Evolutionary conservation across 2,797 vertebrate genomes (phyloP).

Genomic region (Chaenodraco wilsoni): DNA sequence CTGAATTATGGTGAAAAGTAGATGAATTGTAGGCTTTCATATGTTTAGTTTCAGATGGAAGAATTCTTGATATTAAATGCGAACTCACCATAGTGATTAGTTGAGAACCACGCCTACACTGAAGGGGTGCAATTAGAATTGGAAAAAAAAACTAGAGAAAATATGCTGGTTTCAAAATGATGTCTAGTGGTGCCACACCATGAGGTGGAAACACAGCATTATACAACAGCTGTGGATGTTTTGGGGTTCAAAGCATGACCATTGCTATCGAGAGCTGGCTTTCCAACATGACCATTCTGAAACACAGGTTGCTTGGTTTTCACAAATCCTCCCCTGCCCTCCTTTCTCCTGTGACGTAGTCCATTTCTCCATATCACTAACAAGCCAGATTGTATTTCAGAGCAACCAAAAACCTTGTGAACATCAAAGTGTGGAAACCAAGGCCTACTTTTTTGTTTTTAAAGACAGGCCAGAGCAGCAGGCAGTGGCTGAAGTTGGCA

Average conservation of each 20-base stretch:
- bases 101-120: too few species aligned
- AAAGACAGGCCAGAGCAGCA: constrained; percentile 53
- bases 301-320: constrained; percentile 12
- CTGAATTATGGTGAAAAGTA: too few species aligned
- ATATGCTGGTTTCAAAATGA: too few species aligned
- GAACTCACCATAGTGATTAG: too few species aligned
- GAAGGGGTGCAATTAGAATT: too few species aligned
- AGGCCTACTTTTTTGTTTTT: constrained; percentile 39
- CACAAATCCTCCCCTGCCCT: constrained; percentile 15
- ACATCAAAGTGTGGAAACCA: constrained; percentile 63
- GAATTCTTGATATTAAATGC: too few species aligned
- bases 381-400: constrained; percentile 51
- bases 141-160: too few species aligned
- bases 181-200: too few species aligned
- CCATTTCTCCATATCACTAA: constrained; percentile 43
- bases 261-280: neutral
- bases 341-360: constrained; percentile 19
- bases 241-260: constrained; percentile 27
- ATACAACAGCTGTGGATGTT: neutral
- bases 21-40: too few species aligned
- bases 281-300: constrained; percentile 3
- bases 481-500: constrained; percentile 56
- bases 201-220: too few species aligned
- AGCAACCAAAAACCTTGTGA: constrained; percentile 55
- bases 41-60: too few species aligned